Evolutionary conservation across 2,797 vertebrate species (phyloP), one percentile per base, ranked within the genome.

Genomic region (Vespertilio murinus): DNA sequence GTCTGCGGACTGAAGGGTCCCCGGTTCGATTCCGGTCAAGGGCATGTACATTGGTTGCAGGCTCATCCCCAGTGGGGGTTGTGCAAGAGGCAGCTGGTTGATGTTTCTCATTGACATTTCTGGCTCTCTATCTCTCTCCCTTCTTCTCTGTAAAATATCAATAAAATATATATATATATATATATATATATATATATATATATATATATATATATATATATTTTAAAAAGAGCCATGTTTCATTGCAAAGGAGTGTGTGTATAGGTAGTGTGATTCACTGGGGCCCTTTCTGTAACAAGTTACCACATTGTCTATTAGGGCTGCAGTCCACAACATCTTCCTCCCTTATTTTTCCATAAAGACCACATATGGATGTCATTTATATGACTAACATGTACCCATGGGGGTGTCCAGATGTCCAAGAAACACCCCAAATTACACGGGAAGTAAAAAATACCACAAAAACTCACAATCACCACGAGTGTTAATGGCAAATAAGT

Each of bases 351-450:
- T 88, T 89, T 94, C 93, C 93, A 86, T 75, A 75, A 90, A 93
- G 81, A 82, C 23, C 12, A 33, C 23, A 75, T 28, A 16, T 38
- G 61, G 33, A 75, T 96, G 69, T 59, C 75, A 69, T 91, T 54
- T 40, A 30, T 30, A 79, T 93, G 93, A 96, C 77, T 94, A 74
- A 47, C 1, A 2, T 10, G 5, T 23, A 47, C 35, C 18, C 23
- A 3, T 11, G 9, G 25, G 35, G 40, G 25, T 88, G 38, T 88
- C 84, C 64, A 94, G 96, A 95, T 96, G 91, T 94, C 78, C 16
- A 61, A n/a, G 71, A 90, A 61, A 35, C 12, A 54, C 74, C 56
- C 33, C 14, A 64, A 77, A 82, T 79, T 47, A 52, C 79, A 81
- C 3, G 35, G 40, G 70, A 70, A 91, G 18, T 25, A 82, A 74